Base-by-base conservation (phyloP, 2,113 vertebrate genomes). In the Prietella phreatophila region DNA sequence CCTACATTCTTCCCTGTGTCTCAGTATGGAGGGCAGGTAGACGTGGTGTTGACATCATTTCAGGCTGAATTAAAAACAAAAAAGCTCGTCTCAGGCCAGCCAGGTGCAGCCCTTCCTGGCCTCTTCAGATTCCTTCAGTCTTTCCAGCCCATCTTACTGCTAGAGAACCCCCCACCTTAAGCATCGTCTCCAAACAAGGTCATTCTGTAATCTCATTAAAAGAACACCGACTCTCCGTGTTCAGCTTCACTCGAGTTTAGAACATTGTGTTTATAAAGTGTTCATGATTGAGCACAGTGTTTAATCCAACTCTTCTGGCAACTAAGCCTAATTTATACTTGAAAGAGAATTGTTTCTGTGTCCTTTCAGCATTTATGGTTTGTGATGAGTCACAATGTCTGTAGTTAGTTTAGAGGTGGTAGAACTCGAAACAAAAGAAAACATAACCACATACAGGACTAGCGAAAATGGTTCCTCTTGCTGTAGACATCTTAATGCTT, bases 1-100 rank as follows among this genome's bases (percentile, higher is more conserved):
- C n/a, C 25, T 19, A n/a, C 53, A 42, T 86, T 81, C 78, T 60
- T 76, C 47, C 0, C 15, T 15, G 6, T 58, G 22, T 73, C 65
- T 15, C 4, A 47, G 58, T 65, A 39, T 71, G 63, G 33, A 73
- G 79, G 25, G 22, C 36, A 39, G 53, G 63, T 7, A 30, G 39
- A 87, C 22, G 53, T 85, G 61, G 58, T 60, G 47, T 63, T 85
- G 89, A 84, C 85, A 82, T 85, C 33, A 47, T 61, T 76, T 71
- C 82, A 84, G 20, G 30, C 33, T 58, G 42, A 85, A 82, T 85
- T 61, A 69, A 47, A 86, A 30, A 86, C 39, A 81, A 81, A 15
- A 78, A 1, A 71, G 2, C 17, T 36, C 25, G 71, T 85, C 78
- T 75, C 5, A 0, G 55, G 17, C 69, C 15, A 56, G n/a, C 83